phyloP scores from a whole-genome alignment of 2,888 invertebrate genomes.

The Andrena camellia region DNA sequence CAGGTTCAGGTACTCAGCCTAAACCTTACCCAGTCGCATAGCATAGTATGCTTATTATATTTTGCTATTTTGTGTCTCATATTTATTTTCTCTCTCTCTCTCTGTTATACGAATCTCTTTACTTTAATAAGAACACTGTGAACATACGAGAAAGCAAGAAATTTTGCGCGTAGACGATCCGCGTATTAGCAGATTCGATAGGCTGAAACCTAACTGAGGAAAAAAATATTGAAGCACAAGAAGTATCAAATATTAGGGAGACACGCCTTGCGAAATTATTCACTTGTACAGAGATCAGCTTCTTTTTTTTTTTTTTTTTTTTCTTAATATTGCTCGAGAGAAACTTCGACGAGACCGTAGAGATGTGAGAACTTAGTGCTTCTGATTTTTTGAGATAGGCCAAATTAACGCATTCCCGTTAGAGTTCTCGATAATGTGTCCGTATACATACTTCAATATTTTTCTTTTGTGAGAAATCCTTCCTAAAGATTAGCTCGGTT shows the following conservation, averaged over 20 bases:
- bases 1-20: slow-evolving; percentile 85
- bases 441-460: slow-evolving; percentile 39
- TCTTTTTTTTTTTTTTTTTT: background rate
- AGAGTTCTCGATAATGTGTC: slow-evolving; percentile 22
- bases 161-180: slow-evolving; percentile 7
- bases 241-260: slow-evolving; percentile 15
- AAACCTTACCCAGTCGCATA: slow-evolving; percentile 80
- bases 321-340: background rate
- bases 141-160: slow-evolving; percentile 18
- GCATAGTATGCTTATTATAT: slow-evolving; percentile 77
- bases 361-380: slow-evolving; percentile 4
- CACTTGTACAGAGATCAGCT: slow-evolving; percentile 19
- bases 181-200: slow-evolving; percentile 50
- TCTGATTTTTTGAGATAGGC: slow-evolving; percentile 36
- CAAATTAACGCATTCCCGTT: slow-evolving; percentile 14
- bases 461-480: slow-evolving; percentile 25
- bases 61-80: slow-evolving; percentile 68
- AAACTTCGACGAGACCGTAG: slow-evolving; percentile 6
- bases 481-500: slow-evolving; percentile 45
- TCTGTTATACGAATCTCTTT: slow-evolving; percentile 48
- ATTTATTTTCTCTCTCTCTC: slow-evolving; percentile 51
- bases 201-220: slow-evolving; percentile 67
- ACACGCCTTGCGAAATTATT: slow-evolving; percentile 16
- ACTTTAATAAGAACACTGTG: slow-evolving; percentile 20
- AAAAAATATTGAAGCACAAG: slow-evolving; percentile 47